These are phyloP conservation scores for Menura novaehollandiae DNA, from an alignment of 2,113 vertebrate species.

Conservation along the genomic window DNA sequence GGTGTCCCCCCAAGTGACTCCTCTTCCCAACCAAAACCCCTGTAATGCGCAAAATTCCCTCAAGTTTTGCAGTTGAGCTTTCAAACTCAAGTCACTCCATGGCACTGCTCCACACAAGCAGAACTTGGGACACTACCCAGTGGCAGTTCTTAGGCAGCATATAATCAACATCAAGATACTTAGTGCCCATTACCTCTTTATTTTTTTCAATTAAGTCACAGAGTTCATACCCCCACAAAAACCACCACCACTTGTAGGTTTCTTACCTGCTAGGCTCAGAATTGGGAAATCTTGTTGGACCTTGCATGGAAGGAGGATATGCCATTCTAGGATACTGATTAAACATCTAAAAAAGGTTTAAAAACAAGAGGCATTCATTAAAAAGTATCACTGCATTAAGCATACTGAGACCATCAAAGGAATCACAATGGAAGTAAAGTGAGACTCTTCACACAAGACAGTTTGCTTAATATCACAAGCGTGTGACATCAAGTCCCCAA, in stretches of 20 bases:
- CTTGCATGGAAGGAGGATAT: constrained; percentile 80
- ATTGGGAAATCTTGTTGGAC: constrained; percentile 81
- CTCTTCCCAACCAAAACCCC: not conserved
- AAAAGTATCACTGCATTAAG: not conserved
- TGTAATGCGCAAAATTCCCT: not conserved
- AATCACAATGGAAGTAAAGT: not conserved
- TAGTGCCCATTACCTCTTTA: not conserved
- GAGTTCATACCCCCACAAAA: not conserved
- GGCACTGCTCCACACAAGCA: not conserved
- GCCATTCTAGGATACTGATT: constrained; percentile 90
- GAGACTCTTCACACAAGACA: not conserved
- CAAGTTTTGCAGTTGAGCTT: not conserved
- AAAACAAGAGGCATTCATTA: not conserved
- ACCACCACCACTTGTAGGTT: not conserved
- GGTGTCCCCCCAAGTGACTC: not conserved
- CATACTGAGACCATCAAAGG: not conserved
- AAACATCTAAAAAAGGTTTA: constrained; percentile 82
- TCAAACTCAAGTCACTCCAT: not conserved
- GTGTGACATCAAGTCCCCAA: not conserved
- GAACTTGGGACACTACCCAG: not conserved
- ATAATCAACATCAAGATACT: not conserved
- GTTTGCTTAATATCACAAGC: not conserved
- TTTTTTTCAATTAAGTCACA: not conserved
- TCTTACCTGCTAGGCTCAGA: constrained; percentile 88
- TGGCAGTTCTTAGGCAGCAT: not conserved